Evolutionary conservation across 2,113 vertebrate genomes (phyloP).

Genomic region (Benitochromis conjunctus): DNA sequence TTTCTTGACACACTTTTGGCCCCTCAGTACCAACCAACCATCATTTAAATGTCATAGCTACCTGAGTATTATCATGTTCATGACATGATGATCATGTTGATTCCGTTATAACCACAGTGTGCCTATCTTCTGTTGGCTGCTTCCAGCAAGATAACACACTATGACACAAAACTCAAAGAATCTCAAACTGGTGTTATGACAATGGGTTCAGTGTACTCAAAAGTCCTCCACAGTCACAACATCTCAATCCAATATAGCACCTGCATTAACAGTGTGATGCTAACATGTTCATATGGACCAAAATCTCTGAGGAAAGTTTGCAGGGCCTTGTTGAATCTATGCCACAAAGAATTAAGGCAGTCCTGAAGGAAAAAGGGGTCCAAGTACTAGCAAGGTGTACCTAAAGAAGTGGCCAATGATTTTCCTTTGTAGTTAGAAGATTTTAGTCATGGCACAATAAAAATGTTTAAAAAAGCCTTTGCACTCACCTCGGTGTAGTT

Average conservation of each 20-base stretch:
- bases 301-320: background rate
- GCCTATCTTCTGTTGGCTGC: background rate
- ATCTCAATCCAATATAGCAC: background rate
- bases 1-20: background rate
- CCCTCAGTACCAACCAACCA: too few relatives aligned
- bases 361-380: background rate
- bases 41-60: too few relatives aligned
- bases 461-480: too few relatives aligned
- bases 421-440: background rate
- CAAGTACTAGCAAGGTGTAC: background rate
- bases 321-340: background rate
- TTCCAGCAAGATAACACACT: background rate
- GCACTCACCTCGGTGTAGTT: constrained; percentile 76
- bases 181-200: background rate
- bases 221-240: background rate
- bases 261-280: background rate
- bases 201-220: background rate
- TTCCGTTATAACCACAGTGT: background rate
- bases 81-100: background rate
- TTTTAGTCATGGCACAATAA: background rate
- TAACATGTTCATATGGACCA: background rate
- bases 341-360: background rate
- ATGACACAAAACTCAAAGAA: background rate
- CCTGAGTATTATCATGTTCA: too few relatives aligned
- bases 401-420: background rate